Base-by-base conservation (phyloP, 2,888 invertebrate genomes). In the Epirrita christyi region DNA sequence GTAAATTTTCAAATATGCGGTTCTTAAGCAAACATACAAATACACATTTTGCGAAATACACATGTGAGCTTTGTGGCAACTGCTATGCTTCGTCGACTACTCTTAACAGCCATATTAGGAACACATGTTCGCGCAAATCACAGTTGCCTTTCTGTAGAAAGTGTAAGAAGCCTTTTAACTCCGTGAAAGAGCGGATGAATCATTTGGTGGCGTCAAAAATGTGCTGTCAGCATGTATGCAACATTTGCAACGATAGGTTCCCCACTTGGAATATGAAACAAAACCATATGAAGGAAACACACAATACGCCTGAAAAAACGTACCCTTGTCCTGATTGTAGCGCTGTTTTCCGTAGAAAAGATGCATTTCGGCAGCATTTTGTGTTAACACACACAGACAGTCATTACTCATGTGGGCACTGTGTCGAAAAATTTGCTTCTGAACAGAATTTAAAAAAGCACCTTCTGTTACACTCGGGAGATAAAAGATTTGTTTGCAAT, bases 21-120 rank as follows among this genome's bases (percentile, higher is more conserved):
- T 66, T 68, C 8, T 58, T 82, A 8, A 81, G 78, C 44, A 73
- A 75, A 13, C 83, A 83, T 51, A 78, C 77, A 47, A 74, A 78
- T 29, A 68, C 70, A 0, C 83, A 83, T 65, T 81, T 68, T 44
- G 60, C 64, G 4, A 80, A 78, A 40, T 75, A 70, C 55, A 78
- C 78, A 0, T 83, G 82, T 38, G 80, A 78, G 27, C 70, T 68
- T 7, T 83, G 83, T 55, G 83, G 83, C 1, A 82, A 80, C 50
- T 73, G 72, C 1, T 82, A 77, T 52, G 66, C 73, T 0, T 71
- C 73, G 0, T 58, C 59, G 3, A 63, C 71, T 0, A 68, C 78
- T 3, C 63, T 82, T 2, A 59, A 68, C 1, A 55, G 65, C 10
- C 83, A 83, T 48, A 66, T 71, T 13, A 66, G 68, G 10, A 70